Conservation (phyloP, 2,113 vertebrate species). For the Syngnathus floridae region DNA sequence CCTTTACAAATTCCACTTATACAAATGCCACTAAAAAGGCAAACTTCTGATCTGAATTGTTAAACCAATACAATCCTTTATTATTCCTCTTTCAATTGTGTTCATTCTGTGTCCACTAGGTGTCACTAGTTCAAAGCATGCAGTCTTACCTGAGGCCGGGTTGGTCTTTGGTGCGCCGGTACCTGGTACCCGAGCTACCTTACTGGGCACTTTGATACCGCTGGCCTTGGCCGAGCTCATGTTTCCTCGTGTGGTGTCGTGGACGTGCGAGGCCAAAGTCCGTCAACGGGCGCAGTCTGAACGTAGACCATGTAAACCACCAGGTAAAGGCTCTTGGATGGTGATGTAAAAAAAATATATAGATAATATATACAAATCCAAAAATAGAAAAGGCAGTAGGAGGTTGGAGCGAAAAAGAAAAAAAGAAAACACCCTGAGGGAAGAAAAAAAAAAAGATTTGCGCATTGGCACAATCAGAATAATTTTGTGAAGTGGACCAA, state of each 20-base stretch:
- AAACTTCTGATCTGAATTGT: too few species aligned
- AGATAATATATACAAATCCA: conserved; percentile 7
- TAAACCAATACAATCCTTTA: too few species aligned
- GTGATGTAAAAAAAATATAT: conserved; percentile 13
- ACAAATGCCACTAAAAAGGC: too few species aligned
- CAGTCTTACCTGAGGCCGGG: conserved; percentile 68
- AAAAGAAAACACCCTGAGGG: conserved; percentile 54
- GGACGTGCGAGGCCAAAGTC: conserved; percentile 45
- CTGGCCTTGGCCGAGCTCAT: conserved; percentile 94
- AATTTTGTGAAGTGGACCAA: background rate
- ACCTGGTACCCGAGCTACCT: conserved; percentile 77
- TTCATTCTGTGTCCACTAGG: too few species aligned
- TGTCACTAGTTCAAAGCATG: background rate
- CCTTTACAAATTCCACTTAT: too few species aligned
- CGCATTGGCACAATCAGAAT: too few species aligned
- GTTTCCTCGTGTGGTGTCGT: conserved; percentile 47
- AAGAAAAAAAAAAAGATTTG: background rate
- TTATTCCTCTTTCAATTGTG: too few species aligned
- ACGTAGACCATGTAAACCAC: conserved; percentile 61
- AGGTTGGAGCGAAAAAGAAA: conserved; percentile 10
- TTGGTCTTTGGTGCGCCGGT: conserved; percentile 70
- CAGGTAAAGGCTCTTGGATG: conserved; percentile 19
- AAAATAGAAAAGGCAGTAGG: conserved; percentile 10
- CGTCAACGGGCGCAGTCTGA: conserved; percentile 39
- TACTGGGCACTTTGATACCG: conserved; percentile 90